These are phyloP conservation scores for Ursus arctos DNA, from an alignment of 2,113 vertebrate species.

Conservation along the genomic window DNA sequence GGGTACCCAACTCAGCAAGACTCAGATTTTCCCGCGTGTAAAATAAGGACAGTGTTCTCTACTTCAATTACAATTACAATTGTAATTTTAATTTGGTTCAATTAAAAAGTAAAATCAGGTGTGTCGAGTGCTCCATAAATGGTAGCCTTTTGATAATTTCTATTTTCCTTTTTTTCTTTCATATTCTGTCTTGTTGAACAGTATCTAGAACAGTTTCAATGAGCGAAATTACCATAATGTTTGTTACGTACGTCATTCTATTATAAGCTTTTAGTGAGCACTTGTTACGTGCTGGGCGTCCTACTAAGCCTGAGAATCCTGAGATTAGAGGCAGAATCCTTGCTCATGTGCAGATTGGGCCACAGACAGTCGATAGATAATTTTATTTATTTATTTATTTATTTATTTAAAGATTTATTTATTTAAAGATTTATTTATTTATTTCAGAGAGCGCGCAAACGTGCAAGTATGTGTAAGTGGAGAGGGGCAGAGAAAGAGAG, in stretches of 20 bases:
- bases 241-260: neutral
- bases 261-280: neutral
- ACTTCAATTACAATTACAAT: neutral
- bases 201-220: neutral
- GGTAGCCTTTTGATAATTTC: neutral
- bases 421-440: neutral
- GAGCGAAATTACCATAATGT: neutral
- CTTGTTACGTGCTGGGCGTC: neutral
- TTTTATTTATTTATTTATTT: neutral
- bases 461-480: accelerated
- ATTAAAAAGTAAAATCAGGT: neutral
- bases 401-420: neutral
- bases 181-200: neutral
- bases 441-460: neutral
- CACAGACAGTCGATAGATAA: neutral
- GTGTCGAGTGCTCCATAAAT: neutral
- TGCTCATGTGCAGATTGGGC: neutral
- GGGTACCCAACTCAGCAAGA: neutral
- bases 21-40: neutral
- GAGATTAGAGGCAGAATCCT: neutral
- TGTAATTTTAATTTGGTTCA: neutral
- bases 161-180: neutral
- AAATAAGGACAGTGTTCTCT: neutral
- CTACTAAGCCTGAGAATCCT: neutral
- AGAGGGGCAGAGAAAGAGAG: neutral